Base-by-base conservation (phyloP, 2,797 vertebrate genomes). In the Masticophis lateralis region DNA sequence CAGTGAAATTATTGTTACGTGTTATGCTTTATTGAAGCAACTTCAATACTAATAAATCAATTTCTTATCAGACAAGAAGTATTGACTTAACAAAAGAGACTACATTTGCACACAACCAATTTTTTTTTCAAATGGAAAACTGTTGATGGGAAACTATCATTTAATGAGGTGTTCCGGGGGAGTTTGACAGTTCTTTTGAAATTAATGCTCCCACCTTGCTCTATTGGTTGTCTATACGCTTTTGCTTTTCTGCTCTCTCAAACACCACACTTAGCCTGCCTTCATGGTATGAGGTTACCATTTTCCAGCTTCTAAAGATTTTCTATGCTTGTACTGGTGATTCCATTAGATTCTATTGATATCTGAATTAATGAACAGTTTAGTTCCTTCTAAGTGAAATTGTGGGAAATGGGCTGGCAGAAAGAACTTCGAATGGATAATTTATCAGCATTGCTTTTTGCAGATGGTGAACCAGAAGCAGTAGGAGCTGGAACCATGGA, bases 401-500 rank as follows among this genome's bases (percentile, higher is more conserved):
- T 79, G 37, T 88, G 43, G 86, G 22, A 47, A 74, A 27, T 61
- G 88, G 28, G 5, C 12, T 51, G 12, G 20, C 37, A 90, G 25
- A 90, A 27, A 25, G 16, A 63, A 9, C 12, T 59, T 55, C 55
- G 63, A 79, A 56, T 79, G 55, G 55, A 3, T 69, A 25, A 66
- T 63, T 12, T 88, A 28, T 63, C 11, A 9, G 51, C 22, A 7
- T 14, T 51, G 43, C 3, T 47, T n/a, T 22, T 3, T 96, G 53
- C 96, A 98, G 99, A 99, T 86, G 97, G 98, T 0, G 99, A 99
- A 59, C 94, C 96, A 0, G 98, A 98, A 60, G 95, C 92, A 55
- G 94, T 98, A 88, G 94, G 98, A 28, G 91, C 93, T 8, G 86
- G 94, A 28, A 96, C 92, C 83, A 97, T 95, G 91, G 99, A 99